phyloP scores from a whole-genome alignment of 2,888 invertebrate genomes.

The Drosophila setosimentum region DNA sequence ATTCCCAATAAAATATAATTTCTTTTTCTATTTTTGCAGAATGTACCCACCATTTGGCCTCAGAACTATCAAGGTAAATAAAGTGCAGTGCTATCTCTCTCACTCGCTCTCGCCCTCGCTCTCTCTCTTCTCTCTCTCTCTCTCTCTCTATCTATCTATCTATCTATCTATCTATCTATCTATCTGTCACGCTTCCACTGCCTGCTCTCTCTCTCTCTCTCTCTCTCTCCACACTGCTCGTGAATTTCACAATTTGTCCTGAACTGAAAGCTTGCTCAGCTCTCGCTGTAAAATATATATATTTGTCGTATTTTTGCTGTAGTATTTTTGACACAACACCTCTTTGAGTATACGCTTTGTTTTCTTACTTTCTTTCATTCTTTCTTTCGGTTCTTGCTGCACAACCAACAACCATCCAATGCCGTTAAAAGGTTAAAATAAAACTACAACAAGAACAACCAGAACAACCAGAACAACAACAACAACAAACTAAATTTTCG shows the following conservation, averaged over 20 bases:
- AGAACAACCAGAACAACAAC: slow-evolving; percentile 45
- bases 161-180: no score
- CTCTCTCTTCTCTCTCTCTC: not conserved
- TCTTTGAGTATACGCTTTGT: slow-evolving; percentile 53
- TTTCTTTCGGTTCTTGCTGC: slow-evolving; percentile 62
- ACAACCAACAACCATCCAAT: slow-evolving; percentile 34
- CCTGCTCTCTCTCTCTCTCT: slow-evolving; percentile 6
- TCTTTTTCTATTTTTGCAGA: slow-evolving; percentile 69
- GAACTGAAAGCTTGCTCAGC: slow-evolving; percentile 21
- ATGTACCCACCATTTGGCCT: slow-evolving; percentile 86
- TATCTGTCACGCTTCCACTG: slow-evolving; percentile 8
- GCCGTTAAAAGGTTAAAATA: slow-evolving; percentile 42
- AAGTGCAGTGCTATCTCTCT: slow-evolving; percentile 27
- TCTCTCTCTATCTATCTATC: not conserved
- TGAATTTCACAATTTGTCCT: slow-evolving; percentile 9
- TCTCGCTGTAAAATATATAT: slow-evolving; percentile 26
- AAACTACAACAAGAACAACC: slow-evolving; percentile 24
- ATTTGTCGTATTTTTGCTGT: slow-evolving; percentile 43
- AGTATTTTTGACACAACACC: slow-evolving; percentile 46
- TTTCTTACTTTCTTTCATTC: slow-evolving; percentile 65
- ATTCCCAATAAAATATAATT: not conserved
- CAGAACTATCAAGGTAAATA: slow-evolving; percentile 86
- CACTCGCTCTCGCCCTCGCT: not conserved
- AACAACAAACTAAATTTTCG: slow-evolving; percentile 60
- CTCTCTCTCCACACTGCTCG: slow-evolving; percentile 11